These are phyloP conservation scores for Seison nebaliae DNA, from an alignment of 1,140 invertebrate species.

Conservation along the genomic window DNA sequence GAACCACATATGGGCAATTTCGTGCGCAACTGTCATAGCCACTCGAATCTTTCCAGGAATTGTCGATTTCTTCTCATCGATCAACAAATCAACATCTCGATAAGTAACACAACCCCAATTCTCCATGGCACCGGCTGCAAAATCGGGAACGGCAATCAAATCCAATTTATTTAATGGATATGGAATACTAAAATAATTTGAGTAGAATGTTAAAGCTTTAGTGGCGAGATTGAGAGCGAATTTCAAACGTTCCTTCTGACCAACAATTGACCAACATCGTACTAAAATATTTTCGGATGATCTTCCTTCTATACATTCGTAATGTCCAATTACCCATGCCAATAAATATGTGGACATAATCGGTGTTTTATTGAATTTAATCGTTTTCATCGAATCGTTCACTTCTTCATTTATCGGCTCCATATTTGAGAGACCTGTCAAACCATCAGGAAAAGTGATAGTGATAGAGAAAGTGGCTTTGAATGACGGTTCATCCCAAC, in stretches of 20 bases:
- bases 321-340: slow-evolving; percentile 69
- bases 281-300: slow-evolving; percentile 45
- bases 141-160: slow-evolving; percentile 72
- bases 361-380: slow-evolving; percentile 56
- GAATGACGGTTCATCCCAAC: slow-evolving; percentile 81
- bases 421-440: slow-evolving; percentile 71
- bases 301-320: slow-evolving; percentile 52
- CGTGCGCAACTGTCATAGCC: slow-evolving; percentile 54
- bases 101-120: slow-evolving; percentile 28
- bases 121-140: slow-evolving; percentile 31
- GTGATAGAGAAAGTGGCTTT: slow-evolving; percentile 79
- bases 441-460: slow-evolving; percentile 41
- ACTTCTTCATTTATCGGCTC: slow-evolving; percentile 5
- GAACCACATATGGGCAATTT: slow-evolving; percentile 43
- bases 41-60: slow-evolving; percentile 54
- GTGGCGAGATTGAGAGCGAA: slow-evolving; percentile 49
- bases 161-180: slow-evolving; percentile 87
- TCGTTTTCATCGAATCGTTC: slow-evolving; percentile 22
- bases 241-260: slow-evolving; percentile 61
- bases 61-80: slow-evolving; percentile 31
- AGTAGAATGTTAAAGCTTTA: slow-evolving; percentile 61
- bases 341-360: slow-evolving; percentile 88
- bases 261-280: slow-evolving; percentile 64
- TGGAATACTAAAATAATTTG: slow-evolving; percentile 68
- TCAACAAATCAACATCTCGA: slow-evolving; percentile 18